Evolutionary conservation across 2,888 invertebrate species (phyloP).

Genomic region (Magallana nippona): DNA sequence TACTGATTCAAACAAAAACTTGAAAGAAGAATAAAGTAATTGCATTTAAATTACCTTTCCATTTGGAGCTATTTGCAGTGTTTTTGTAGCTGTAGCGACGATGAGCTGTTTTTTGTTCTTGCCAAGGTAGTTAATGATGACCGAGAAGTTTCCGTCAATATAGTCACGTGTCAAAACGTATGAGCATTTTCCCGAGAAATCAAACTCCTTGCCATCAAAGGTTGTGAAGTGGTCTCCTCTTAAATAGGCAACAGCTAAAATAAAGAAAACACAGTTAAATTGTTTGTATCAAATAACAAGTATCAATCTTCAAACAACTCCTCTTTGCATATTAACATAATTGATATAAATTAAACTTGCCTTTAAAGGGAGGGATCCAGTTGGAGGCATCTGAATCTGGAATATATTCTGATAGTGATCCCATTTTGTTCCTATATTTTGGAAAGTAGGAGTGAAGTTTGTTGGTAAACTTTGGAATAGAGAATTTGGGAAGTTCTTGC

Average conservation of each 20-base stretch:
- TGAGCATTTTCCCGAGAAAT: slow-evolving; percentile 87
- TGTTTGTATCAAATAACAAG: not conserved
- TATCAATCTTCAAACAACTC: no score
- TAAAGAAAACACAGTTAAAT: not conserved
- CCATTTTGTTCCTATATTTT: slow-evolving; percentile 34
- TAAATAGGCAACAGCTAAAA: slow-evolving; percentile 89
- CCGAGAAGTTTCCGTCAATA: slow-evolving; percentile 86
- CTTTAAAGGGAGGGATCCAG: slow-evolving; percentile 92
- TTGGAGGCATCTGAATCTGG: slow-evolving; percentile 87
- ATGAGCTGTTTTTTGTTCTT: slow-evolving; percentile 48
- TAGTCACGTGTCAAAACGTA: slow-evolving; percentile 92
- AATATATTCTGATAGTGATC: slow-evolving; percentile 81
- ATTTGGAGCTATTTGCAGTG: slow-evolving; percentile 45
- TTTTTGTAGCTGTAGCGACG: slow-evolving; percentile 36
- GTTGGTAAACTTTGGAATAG: slow-evolving; percentile 50
- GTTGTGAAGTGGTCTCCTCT: slow-evolving; percentile 91
- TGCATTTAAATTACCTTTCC: slow-evolving; percentile 41
- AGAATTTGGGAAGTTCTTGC: slow-evolving; percentile 51
- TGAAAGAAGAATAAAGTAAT: not conserved
- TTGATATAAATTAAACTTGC: slow-evolving; percentile 81
- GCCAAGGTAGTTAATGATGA: slow-evolving; percentile 45
- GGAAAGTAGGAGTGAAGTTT: slow-evolving; percentile 52
- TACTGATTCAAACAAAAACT: not conserved
- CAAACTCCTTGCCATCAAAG: slow-evolving; percentile 90
- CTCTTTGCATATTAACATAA: not conserved